Evolutionary conservation across 2,797 vertebrate genomes (phyloP).

Genomic region (Caiman crocodilus): DNA sequence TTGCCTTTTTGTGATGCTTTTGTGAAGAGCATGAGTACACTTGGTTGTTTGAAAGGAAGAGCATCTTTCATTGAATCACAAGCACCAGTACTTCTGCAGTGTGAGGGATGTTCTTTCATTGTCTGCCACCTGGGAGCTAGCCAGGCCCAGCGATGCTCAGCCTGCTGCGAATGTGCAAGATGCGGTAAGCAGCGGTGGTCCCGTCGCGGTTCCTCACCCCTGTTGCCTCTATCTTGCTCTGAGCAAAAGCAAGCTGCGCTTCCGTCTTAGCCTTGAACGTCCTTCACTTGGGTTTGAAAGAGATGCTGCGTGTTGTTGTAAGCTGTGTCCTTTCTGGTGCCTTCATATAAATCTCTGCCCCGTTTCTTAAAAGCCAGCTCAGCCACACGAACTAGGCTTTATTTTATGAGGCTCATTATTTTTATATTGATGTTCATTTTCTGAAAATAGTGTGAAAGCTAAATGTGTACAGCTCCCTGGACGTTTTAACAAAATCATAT

Average conservation of each 20-base stretch:
- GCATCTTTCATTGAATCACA: background rate
- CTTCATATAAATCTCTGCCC: slow-evolving; percentile 73
- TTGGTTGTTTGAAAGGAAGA: rapidly evolving
- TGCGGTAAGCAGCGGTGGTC: background rate
- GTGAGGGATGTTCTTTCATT: background rate
- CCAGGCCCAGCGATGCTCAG: background rate
- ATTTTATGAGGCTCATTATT: slow-evolving; percentile 81
- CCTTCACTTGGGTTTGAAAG: slow-evolving; percentile 54
- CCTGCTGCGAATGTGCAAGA: background rate
- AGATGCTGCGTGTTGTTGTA: slow-evolving; percentile 67
- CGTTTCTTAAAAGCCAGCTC: slow-evolving; percentile 77
- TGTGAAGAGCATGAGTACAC: no score
- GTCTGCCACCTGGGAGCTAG: background rate
- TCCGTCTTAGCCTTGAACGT: slow-evolving; percentile 47
- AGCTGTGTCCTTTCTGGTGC: slow-evolving; percentile 69
- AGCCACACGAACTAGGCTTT: slow-evolving; percentile 72
- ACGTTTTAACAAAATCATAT: slow-evolving; percentile 80
- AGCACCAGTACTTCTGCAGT: background rate
- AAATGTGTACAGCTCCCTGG: slow-evolving; percentile 79
- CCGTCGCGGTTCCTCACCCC: background rate
- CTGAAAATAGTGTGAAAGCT: slow-evolving; percentile 79
- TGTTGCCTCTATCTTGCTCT: background rate
- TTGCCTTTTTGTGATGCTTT: no score
- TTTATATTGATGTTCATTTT: slow-evolving; percentile 82
- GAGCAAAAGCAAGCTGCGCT: slow-evolving; percentile 7